These are phyloP conservation scores for Procavia capensis DNA, from an alignment of 2,113 vertebrate species.

Conservation along the genomic window DNA sequence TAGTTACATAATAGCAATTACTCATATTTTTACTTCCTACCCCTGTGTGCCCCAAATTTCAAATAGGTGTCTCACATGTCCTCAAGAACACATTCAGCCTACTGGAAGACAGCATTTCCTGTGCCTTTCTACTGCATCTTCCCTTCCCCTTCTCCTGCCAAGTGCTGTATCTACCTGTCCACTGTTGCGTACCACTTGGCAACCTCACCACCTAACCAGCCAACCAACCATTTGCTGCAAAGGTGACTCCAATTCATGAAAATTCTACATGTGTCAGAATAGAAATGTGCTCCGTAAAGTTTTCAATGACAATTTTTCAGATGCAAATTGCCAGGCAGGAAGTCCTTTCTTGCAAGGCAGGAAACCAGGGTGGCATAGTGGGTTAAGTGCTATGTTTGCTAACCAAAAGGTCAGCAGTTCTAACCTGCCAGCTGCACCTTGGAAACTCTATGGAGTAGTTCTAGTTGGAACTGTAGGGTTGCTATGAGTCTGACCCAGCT, in stretches of 20 bases:
- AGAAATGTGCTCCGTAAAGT: not conserved
- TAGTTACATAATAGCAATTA: not conserved
- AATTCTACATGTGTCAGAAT: not conserved
- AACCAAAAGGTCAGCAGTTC: too few relatives aligned
- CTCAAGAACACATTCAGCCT: not conserved
- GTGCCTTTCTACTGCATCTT: not conserved
- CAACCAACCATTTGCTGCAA: not conserved
- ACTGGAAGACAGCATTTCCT: not conserved
- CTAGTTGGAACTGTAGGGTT: too few relatives aligned
- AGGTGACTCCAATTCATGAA: not conserved
- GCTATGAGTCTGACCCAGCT: too few relatives aligned
- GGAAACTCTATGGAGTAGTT: too few relatives aligned
- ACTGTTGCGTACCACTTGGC: not conserved
- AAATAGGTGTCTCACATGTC: not conserved
- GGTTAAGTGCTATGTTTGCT: too few relatives aligned
- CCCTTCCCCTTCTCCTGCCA: not conserved
- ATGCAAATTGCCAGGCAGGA: not conserved
- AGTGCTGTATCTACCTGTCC: not conserved
- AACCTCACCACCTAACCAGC: not conserved
- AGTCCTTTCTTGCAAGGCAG: not conserved
- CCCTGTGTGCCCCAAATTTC: not conserved
- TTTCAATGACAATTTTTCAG: not conserved
- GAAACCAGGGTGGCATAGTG: too few relatives aligned
- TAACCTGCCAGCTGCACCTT: too few relatives aligned
- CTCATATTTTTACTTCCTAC: not conserved